phyloP scores from a whole-genome alignment of 1,140 invertebrate genomes.

The Eurosta solidaginis region DNA sequence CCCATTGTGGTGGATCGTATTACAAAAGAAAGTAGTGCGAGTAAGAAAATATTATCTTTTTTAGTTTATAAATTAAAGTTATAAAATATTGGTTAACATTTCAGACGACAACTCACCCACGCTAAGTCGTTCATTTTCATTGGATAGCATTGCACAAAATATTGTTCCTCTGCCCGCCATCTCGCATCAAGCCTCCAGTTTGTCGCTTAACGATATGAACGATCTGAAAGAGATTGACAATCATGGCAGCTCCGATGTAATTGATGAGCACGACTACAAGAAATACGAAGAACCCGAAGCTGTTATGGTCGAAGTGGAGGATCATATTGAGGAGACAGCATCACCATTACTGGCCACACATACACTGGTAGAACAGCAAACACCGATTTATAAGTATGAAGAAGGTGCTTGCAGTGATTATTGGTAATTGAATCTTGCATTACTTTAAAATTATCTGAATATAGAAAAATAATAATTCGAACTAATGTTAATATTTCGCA shows the following conservation, averaged over 20 bases:
- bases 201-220: slow-evolving; percentile 73
- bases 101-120: slow-evolving; percentile 51
- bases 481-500: slow-evolving; percentile 12
- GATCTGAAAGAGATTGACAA: slow-evolving; percentile 63
- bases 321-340: slow-evolving; percentile 70
- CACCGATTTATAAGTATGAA: slow-evolving; percentile 70
- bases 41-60: slow-evolving; percentile 33
- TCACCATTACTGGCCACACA: slow-evolving; percentile 68
- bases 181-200: slow-evolving; percentile 70
- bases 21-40: slow-evolving; percentile 48
- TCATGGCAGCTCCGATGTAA: slow-evolving; percentile 55
- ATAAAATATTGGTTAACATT: not conserved
- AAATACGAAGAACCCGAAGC: slow-evolving; percentile 66
- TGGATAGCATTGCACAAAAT: slow-evolving; percentile 69
- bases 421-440: slow-evolving; percentile 40
- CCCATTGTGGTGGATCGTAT: slow-evolving; percentile 54
- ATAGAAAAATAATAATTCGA: not conserved
- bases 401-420: slow-evolving; percentile 60
- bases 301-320: slow-evolving; percentile 72
- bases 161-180: slow-evolving; percentile 60
- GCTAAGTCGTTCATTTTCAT: slow-evolving; percentile 71
- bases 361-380: slow-evolving; percentile 67
- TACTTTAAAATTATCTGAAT: not conserved
- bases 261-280: slow-evolving; percentile 57
- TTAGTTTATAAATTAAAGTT: not conserved